phyloP scores from a whole-genome alignment of 2,888 invertebrate genomes.

The Ellobium chinense region DNA sequence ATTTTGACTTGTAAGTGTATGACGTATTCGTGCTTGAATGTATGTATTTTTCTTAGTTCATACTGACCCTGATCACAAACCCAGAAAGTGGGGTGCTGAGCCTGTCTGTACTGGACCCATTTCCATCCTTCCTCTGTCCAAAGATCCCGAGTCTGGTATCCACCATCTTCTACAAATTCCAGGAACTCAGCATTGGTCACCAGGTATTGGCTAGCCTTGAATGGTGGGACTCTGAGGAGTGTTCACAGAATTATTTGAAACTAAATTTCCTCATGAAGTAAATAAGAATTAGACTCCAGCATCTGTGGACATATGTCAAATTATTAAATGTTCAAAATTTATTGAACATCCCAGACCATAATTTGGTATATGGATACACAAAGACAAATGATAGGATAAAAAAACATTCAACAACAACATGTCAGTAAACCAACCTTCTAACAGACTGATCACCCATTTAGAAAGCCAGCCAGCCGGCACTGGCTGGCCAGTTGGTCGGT shows the following conservation, averaged over 20 bases:
- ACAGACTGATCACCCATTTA: too few species aligned
- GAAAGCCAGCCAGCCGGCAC: too few species aligned
- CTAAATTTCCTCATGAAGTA: too few species aligned
- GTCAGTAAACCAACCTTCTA: too few species aligned
- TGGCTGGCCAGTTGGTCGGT: too few species aligned
- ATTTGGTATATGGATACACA: too few species aligned
- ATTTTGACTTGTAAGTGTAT: too few species aligned
- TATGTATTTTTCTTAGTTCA: neutral
- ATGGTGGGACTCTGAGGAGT: constrained; percentile 70
- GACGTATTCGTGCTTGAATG: neutral
- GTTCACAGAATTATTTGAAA: too few species aligned
- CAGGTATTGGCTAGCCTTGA: constrained; percentile 73
- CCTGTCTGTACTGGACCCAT: constrained; percentile 71
- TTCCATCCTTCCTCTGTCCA: constrained; percentile 77
- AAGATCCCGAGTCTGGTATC: constrained; percentile 65
- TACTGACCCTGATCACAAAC: constrained; percentile 69
- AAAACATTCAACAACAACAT: neutral
- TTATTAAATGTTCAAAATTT: too few species aligned
- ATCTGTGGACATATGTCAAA: too few species aligned
- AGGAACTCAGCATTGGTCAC: constrained; percentile 74
- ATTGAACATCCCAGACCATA: too few species aligned
- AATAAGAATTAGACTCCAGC: too few species aligned
- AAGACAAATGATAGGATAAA: neutral
- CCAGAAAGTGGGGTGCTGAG: constrained; percentile 76
- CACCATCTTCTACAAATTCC: constrained; percentile 72